Conservation (phyloP, 2,888 invertebrate species). For the Tridacna gigas region DNA sequence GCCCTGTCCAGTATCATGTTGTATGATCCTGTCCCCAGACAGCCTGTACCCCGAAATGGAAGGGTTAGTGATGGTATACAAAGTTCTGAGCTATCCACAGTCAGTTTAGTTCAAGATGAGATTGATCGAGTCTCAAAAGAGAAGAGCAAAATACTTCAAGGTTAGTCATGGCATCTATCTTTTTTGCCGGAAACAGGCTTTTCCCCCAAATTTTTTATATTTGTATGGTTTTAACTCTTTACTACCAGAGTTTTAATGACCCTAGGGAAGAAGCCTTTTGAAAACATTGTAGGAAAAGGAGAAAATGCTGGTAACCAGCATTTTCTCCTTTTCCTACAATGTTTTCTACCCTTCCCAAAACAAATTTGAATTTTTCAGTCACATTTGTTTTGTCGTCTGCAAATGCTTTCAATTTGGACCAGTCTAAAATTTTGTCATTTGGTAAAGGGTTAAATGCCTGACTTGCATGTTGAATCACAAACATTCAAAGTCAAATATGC, state of each 20-base stretch:
- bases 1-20: constrained; percentile 22
- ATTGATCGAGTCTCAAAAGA: constrained; percentile 61
- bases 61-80: neutral
- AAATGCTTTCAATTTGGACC: too few relatives aligned
- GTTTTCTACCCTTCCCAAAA: too few relatives aligned
- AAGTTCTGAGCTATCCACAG: constrained; percentile 2
- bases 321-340: too few relatives aligned
- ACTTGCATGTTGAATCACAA: neutral
- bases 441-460: neutral
- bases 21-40: neutral
- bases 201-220: neutral
- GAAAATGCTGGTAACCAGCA: too few relatives aligned
- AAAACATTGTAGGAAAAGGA: too few relatives aligned
- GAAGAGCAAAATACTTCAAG: constrained; percentile 65
- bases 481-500: too few relatives aligned
- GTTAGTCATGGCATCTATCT: constrained; percentile 27
- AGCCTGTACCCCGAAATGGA: constrained; percentile 1
- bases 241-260: too few relatives aligned
- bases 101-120: constrained; percentile 32
- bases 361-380: too few relatives aligned
- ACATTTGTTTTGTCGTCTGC: too few relatives aligned
- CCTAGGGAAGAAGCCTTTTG: too few relatives aligned
- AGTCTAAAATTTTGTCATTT: neutral
- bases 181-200: neutral
- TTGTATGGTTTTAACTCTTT: neutral